Evolutionary conservation across 2,113 vertebrate species (phyloP).

Genomic region (Indicator indicator): DNA sequence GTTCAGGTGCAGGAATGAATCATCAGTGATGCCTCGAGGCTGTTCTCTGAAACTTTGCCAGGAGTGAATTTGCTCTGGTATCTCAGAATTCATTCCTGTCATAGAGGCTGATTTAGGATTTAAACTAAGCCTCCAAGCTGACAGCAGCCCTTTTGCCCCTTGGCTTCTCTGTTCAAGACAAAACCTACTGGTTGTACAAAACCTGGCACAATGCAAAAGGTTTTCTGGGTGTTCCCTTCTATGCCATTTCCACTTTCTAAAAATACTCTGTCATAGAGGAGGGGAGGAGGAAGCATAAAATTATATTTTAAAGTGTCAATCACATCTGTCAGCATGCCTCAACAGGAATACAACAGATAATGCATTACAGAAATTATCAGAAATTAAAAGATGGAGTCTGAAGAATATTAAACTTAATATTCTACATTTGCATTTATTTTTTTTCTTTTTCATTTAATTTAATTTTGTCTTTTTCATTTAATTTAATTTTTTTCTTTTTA

Average conservation of each 20-base stretch:
- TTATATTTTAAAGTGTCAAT: neutral
- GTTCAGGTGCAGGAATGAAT: slow-evolving; percentile 1
- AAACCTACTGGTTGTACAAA: neutral
- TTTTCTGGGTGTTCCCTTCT: neutral
- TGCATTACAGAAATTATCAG: neutral
- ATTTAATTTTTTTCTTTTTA: too few relatives aligned
- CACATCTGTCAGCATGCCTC: neutral
- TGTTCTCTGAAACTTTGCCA: slow-evolving; percentile 1
- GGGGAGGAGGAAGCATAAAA: accelerated
- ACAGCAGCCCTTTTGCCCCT: neutral
- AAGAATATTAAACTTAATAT: neutral
- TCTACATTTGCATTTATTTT: neutral
- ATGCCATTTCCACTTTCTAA: neutral
- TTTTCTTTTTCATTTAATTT: neutral
- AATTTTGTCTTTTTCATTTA: neutral
- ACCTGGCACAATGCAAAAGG: neutral
- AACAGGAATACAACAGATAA: neutral
- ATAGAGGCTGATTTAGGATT: neutral
- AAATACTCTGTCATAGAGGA: neutral
- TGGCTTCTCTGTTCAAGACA: neutral
- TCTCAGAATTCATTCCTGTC: slow-evolving; percentile 29
- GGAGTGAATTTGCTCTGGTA: neutral
- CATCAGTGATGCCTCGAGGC: neutral
- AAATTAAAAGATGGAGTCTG: neutral
- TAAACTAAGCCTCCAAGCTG: neutral